Evolutionary conservation across 2,888 invertebrate species (phyloP).

Genomic region (Ochropleura plecta): DNA sequence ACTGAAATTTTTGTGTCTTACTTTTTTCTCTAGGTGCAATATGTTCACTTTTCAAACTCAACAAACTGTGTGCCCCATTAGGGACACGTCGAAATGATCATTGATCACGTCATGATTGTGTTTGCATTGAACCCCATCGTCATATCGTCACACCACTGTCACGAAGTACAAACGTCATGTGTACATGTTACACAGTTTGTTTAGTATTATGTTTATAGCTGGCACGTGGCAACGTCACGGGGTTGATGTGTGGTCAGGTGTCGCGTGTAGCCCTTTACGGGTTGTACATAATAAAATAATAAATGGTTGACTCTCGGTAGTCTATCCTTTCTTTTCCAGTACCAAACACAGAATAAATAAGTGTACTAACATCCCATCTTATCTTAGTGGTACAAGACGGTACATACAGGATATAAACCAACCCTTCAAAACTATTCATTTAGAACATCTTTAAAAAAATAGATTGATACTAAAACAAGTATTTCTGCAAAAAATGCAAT

Average conservation of each 20-base stretch:
- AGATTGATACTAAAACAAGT: too few species aligned
- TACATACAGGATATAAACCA: too few species aligned
- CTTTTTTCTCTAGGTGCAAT: background rate
- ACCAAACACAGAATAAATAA: too few species aligned
- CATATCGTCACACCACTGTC: conserved; percentile 6
- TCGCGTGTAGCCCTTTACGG: background rate
- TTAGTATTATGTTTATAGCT: conserved; percentile 12
- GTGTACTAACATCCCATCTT: background rate
- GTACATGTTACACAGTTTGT: conserved; percentile 36
- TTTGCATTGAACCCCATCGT: conserved; percentile 10
- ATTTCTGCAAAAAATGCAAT: too few species aligned
- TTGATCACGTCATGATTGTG: conserved; percentile 10
- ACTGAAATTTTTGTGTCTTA: background rate
- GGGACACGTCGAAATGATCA: background rate
- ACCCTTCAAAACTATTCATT: too few species aligned
- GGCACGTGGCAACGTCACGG: conserved; percentile 21
- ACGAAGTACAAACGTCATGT: conserved; percentile 1
- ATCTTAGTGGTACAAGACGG: background rate
- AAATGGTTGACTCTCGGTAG: background rate
- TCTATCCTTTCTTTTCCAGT: background rate
- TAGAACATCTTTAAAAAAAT: too few species aligned
- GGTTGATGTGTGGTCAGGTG: conserved; percentile 52
- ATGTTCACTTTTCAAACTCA: background rate
- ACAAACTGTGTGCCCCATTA: background rate
- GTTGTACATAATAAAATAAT: background rate